Percentiles rank a stretch among this genome's conserved stretches.
Conservation (phyloP, 2,113 vertebrate genomes). For the Marmota flaviventris region DNA sequence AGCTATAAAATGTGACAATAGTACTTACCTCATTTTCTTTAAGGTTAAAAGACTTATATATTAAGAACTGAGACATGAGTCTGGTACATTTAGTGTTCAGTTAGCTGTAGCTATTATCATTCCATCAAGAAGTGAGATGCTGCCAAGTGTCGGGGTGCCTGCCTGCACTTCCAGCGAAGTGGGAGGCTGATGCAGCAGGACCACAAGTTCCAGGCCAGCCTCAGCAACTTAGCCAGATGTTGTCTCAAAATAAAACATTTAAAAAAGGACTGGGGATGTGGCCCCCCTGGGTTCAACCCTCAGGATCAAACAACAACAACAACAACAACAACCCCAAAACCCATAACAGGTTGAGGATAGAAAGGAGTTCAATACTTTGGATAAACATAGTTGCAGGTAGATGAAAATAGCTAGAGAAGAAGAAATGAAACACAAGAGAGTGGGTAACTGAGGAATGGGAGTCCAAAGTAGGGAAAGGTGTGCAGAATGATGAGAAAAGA, state of each 20-base stretch:
- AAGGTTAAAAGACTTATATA: not conserved
- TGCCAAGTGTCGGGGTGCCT: too few species aligned
- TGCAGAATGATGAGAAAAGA: not conserved
- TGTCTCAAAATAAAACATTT: too few species aligned
- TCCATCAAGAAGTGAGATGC: not conserved
- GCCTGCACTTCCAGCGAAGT: too few species aligned
- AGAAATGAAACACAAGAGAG: not conserved
- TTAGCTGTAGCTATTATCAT: not conserved
- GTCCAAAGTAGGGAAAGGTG: not conserved
- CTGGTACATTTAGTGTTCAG: not conserved
- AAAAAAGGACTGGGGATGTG: too few species aligned
- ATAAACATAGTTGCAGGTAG: not conserved
- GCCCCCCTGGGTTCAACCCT: too few species aligned
- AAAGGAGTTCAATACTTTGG: not conserved
- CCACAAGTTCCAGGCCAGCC: too few species aligned
- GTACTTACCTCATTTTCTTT: not conserved
- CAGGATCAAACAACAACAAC: too few species aligned
- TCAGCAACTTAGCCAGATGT: too few species aligned
- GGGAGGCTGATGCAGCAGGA: too few species aligned
- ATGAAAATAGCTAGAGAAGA: not conserved
- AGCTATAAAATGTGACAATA: not conserved
- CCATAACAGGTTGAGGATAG: not conserved
- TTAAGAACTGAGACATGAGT: not conserved
- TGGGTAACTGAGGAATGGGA: not conserved
- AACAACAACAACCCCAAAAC: not conserved